Conservation (phyloP, 2,888 invertebrate genomes). For the Cantharis flavilabris region DNA sequence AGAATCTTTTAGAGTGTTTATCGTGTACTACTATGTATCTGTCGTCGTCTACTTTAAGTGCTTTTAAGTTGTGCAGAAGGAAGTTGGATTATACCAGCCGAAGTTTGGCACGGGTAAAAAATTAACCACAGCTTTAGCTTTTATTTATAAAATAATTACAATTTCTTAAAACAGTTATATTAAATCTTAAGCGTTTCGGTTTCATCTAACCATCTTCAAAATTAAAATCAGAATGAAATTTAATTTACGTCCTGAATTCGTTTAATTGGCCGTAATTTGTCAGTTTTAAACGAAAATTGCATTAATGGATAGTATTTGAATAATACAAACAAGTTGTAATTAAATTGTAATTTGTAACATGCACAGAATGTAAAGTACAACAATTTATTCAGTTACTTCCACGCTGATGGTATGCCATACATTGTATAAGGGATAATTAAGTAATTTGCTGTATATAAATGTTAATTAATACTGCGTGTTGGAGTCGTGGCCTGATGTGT, state of each 20-base stretch:
- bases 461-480: not conserved
- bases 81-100: not conserved
- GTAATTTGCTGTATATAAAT: not conserved
- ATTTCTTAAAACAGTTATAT: not conserved
- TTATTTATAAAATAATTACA: not conserved
- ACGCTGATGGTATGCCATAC: not conserved
- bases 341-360: not conserved
- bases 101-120: not conserved
- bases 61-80: conserved; percentile 4
- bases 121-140: not conserved
- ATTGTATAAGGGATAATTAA: not conserved
- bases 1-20: conserved; percentile 14
- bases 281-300: not conserved
- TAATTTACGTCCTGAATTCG: not conserved
- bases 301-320: not conserved
- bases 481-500: too few relatives aligned
- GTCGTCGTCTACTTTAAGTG: conserved; percentile 22
- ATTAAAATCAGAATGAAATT: too few relatives aligned
- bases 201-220: too few relatives aligned
- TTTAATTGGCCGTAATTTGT: not conserved
- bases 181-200: too few relatives aligned
- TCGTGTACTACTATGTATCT: not conserved
- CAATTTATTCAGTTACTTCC: not conserved
- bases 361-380: not conserved
- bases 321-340: not conserved